phyloP scores from a whole-genome alignment of 2,888 invertebrate genomes.

The Aphodius granarius region DNA sequence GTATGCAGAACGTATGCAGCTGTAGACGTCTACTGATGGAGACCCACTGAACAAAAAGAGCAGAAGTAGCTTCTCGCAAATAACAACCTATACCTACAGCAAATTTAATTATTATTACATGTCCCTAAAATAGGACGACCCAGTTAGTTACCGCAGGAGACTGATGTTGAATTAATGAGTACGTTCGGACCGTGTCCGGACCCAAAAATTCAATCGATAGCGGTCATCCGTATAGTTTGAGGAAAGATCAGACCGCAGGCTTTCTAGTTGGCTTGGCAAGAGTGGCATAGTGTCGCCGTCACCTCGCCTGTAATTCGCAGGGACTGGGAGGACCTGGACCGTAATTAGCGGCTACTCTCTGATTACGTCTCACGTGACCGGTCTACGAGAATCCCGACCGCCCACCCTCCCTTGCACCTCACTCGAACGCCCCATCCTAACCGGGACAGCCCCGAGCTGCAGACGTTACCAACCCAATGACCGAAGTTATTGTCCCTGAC shows the following conservation, averaged over 20 bases:
- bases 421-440: not conserved
- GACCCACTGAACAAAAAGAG: too few relatives aligned
- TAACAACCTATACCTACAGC: too few relatives aligned
- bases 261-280: not conserved
- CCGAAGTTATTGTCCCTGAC: conserved; percentile 48
- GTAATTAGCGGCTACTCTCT: conserved; percentile 50
- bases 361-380: conserved; percentile 51
- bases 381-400: conserved; percentile 28
- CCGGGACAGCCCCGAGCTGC: conserved; percentile 20
- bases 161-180: not conserved
- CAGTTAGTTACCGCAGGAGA: not conserved
- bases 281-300: conserved; percentile 3
- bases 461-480: conserved; percentile 45
- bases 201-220: not conserved
- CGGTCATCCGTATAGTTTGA: not conserved
- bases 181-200: not conserved
- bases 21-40: too few relatives aligned
- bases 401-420: not conserved
- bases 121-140: not conserved
- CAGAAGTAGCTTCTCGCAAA: too few relatives aligned
- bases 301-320: conserved; percentile 36
- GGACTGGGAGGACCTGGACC: conserved; percentile 26
- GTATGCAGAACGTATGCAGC: too few relatives aligned
- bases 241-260: not conserved
- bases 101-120: too few relatives aligned